Evolutionary conservation across 2,113 vertebrate species (phyloP).

Genomic region (Lophotis ruficrista): DNA sequence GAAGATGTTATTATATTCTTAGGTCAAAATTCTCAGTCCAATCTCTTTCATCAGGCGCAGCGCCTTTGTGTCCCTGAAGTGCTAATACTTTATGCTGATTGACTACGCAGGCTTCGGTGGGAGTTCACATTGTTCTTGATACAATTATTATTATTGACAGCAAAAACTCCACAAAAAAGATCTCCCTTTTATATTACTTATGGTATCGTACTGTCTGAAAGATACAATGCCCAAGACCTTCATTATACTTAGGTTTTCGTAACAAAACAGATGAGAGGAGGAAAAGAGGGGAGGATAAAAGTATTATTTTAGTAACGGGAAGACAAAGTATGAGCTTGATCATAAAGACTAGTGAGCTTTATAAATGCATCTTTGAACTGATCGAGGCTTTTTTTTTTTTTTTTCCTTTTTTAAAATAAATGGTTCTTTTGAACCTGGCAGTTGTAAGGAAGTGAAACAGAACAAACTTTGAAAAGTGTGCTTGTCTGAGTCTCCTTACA

Average conservation of each 20-base stretch:
- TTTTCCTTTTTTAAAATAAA: slow-evolving; percentile 27
- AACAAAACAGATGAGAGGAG: slow-evolving; percentile 8
- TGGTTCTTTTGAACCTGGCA: slow-evolving; percentile 72
- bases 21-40: slow-evolving; percentile 68
- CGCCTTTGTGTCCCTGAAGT: slow-evolving; percentile 67
- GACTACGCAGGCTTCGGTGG: slow-evolving; percentile 38
- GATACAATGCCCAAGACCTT: slow-evolving; percentile 13
- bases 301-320: slow-evolving; percentile 71
- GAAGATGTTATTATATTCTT: slow-evolving; percentile 74
- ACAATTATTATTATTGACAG: slow-evolving; percentile 61
- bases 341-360: slow-evolving; percentile 34
- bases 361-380: slow-evolving; percentile 69
- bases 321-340: slow-evolving; percentile 67
- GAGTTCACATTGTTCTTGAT: slow-evolving; percentile 59
- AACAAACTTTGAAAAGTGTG: slow-evolving; percentile 72
- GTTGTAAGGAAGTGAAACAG: slow-evolving; percentile 73
- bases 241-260: slow-evolving; percentile 34
- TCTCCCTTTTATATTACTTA: slow-evolving; percentile 38
- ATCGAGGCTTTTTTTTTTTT: not conserved
- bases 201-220: not conserved
- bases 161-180: not conserved
- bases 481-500: slow-evolving; percentile 71
- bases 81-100: slow-evolving; percentile 69
- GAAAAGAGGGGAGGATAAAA: slow-evolving; percentile 13
- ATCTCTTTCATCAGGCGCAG: slow-evolving; percentile 50